Conservation (phyloP, 1,140 invertebrate species). For the Philopotamus ludificatus region DNA sequence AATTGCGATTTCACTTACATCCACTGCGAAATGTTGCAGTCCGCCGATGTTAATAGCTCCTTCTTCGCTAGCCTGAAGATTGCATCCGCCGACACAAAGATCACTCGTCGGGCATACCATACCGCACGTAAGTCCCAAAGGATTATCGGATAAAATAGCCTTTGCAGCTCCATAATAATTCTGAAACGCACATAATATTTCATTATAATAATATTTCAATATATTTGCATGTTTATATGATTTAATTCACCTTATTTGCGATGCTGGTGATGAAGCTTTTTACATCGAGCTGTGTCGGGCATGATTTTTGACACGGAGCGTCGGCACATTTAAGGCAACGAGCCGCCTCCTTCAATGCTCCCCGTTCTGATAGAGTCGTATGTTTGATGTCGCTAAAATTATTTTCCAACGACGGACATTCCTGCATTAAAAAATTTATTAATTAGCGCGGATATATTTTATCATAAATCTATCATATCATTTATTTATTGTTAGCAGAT, state of each 20-base stretch:
- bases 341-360: conserved; percentile 85
- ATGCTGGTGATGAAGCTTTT: conserved; percentile 97
- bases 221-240: not conserved
- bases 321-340: conserved; percentile 97
- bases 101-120: conserved; percentile 99
- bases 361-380: conserved; percentile 93
- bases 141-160: conserved; percentile 96
- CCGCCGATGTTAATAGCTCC: conserved; percentile 98
- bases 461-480: not conserved
- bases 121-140: conserved; percentile 92
- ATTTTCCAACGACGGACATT: conserved; percentile 71
- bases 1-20: conserved; percentile 64
- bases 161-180: conserved; percentile 99
- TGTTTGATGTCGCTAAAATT: conserved; percentile 98
- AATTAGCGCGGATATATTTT: not conserved
- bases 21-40: conserved; percentile 95
- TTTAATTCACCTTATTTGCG: conserved; percentile 76
- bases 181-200: conserved; percentile 44
- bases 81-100: conserved; percentile 96
- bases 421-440: conserved; percentile 50
- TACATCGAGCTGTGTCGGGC: conserved; percentile 95
- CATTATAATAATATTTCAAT: conserved; percentile 2
- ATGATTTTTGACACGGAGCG: conserved; percentile 97
- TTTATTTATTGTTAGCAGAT: not conserved
- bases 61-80: conserved; percentile 92